These are phyloP conservation scores for Madoqua kirkii DNA, from an alignment of 2,113 vertebrate genomes.

Conservation along the genomic window DNA sequence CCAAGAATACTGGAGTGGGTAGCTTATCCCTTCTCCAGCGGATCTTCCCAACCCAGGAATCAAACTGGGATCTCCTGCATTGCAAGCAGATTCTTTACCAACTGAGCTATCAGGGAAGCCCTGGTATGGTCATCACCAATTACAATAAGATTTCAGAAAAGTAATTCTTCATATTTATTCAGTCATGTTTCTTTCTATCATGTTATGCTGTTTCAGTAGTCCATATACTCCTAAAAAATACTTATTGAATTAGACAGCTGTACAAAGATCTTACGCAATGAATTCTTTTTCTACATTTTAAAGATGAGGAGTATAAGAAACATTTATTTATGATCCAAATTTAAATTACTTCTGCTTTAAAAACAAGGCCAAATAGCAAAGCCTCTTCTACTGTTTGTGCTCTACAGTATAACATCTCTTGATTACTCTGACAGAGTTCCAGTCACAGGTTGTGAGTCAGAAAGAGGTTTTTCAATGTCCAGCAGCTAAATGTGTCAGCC, in stretches of 20 bases:
- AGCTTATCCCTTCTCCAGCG: neutral
- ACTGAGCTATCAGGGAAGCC: neutral
- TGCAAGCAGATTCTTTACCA: neutral
- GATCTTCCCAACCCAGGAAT: neutral
- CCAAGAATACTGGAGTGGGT: neutral
- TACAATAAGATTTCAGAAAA: neutral
- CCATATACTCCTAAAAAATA: neutral
- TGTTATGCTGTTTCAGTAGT: neutral
- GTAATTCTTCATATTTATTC: neutral
- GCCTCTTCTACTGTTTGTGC: constrained; percentile 39
- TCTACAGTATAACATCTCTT: constrained; percentile 76
- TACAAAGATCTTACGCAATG: neutral
- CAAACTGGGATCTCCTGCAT: neutral
- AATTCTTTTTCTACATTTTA: neutral
- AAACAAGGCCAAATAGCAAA: constrained; percentile 50
- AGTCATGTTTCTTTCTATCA: neutral
- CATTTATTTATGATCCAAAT: constrained; percentile 41
- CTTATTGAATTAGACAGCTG: neutral
- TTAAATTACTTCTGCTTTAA: constrained; percentile 48
- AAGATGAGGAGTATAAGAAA: neutral
- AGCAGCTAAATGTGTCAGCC: constrained; percentile 76
- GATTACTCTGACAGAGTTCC: constrained; percentile 84
- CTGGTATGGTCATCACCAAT: neutral
- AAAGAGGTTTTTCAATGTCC: constrained; percentile 80
- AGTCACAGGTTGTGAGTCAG: constrained; percentile 83